These are phyloP conservation scores for Apus apus DNA, from an alignment of 2,113 vertebrate species.

Conservation along the genomic window DNA sequence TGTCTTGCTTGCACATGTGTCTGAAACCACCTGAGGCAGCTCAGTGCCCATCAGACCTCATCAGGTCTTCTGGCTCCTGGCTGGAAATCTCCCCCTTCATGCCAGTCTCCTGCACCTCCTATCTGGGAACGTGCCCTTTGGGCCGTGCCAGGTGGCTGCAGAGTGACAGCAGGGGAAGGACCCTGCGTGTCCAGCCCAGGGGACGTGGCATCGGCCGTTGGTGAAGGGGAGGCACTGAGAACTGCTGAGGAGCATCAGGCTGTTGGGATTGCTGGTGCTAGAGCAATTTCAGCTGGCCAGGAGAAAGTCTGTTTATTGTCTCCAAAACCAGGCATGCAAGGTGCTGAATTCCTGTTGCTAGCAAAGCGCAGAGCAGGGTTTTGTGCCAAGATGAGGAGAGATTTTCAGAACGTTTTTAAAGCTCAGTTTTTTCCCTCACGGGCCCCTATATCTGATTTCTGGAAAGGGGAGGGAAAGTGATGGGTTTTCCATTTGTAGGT, in stretches of 20 bases:
- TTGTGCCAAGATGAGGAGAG: constrained; percentile 23
- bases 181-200: neutral
- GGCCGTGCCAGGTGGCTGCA: neutral
- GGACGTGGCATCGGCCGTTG: rapidly evolving
- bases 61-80: neutral
- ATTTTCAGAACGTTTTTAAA: neutral
- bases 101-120: rapidly evolving
- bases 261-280: rapidly evolving
- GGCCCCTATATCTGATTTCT: neutral
- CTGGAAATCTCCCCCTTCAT: neutral
- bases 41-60: neutral
- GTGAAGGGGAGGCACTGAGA: neutral
- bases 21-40: neutral
- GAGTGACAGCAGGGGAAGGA: neutral
- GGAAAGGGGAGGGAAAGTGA: neutral
- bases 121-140: neutral
- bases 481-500: constrained; percentile 14
- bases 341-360: constrained; percentile 7
- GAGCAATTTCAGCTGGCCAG: constrained; percentile 26
- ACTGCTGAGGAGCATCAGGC: neutral
- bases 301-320: constrained; percentile 20
- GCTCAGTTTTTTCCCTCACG: neutral
- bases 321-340: neutral
- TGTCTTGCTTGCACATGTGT: rapidly evolving
- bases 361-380: neutral